Conservation (phyloP, 2,797 vertebrate genomes). For the Oreochromis grahami region DNA sequence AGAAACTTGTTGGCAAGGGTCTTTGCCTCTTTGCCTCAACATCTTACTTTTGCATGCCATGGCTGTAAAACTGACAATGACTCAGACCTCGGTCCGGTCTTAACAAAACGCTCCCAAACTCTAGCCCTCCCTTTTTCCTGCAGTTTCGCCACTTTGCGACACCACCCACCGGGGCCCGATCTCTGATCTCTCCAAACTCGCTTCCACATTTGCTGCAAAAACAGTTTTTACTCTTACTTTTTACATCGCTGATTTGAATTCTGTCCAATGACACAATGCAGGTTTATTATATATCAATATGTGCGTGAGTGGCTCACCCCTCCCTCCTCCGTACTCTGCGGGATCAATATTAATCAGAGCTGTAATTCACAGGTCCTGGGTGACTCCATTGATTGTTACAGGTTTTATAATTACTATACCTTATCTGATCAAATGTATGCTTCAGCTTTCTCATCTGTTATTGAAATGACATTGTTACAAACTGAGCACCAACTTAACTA, state of each 20-base stretch:
- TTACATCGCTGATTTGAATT: background rate
- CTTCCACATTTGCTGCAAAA: background rate
- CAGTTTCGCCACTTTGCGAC: background rate
- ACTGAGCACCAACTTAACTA: background rate
- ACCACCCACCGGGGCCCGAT: background rate
- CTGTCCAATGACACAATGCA: background rate
- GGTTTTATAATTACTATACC: slow-evolving; percentile 33
- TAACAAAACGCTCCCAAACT: background rate
- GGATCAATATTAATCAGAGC: slow-evolving; percentile 52
- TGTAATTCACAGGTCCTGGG: background rate
- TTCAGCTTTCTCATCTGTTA: slow-evolving; percentile 17
- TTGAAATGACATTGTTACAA: slow-evolving; percentile 45
- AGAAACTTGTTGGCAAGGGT: background rate
- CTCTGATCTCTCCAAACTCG: background rate
- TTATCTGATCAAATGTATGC: slow-evolving; percentile 43
- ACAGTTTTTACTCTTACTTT: background rate
- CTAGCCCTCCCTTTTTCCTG: background rate
- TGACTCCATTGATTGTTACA: slow-evolving; percentile 28
- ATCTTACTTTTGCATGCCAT: background rate
- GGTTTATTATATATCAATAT: background rate
- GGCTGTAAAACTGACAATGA: background rate
- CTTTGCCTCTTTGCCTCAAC: background rate
- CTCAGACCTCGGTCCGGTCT: background rate
- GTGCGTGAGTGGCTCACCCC: background rate
- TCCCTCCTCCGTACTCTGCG: background rate